These are phyloP conservation scores for Melangyna quadrimaculata DNA, from an alignment of 2,888 invertebrate species.

Conservation along the genomic window DNA sequence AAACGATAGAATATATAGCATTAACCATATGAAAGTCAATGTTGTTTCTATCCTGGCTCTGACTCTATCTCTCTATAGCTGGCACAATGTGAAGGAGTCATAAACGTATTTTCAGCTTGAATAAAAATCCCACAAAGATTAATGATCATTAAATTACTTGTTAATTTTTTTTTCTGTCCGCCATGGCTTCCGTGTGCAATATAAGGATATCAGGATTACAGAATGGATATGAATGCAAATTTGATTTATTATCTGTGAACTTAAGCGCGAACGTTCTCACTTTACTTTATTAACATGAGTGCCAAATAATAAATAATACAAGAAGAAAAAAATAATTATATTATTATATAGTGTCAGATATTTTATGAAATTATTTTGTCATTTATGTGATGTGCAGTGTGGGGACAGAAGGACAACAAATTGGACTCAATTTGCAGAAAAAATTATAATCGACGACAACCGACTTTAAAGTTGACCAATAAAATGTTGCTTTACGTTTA, in stretches of 20 bases:
- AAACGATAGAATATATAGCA: not conserved
- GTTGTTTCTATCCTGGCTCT: not conserved
- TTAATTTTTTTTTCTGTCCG: constrained; percentile 14
- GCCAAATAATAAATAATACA: constrained; percentile 11
- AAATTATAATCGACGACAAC: not conserved
- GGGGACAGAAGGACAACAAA: not conserved
- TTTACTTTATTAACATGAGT: constrained; percentile 33
- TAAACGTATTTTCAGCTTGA: constrained; percentile 48
- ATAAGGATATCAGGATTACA: constrained; percentile 47
- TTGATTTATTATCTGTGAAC: constrained; percentile 49
- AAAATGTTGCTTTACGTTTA: not conserved
- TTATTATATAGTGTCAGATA: constrained; percentile 19
- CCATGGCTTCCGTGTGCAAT: constrained; percentile 21
- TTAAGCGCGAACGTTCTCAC: constrained; percentile 44
- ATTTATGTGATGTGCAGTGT: not conserved
- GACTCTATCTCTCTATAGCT: constrained; percentile 10
- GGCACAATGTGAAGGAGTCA: constrained; percentile 17
- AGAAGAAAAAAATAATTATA: constrained; percentile 29
- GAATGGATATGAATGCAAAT: constrained; percentile 52
- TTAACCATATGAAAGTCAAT: not conserved
- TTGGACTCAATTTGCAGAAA: not conserved
- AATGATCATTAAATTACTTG: constrained; percentile 70
- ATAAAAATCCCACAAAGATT: constrained; percentile 57
- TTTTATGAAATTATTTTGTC: constrained; percentile 18
- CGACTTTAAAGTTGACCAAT: not conserved